phyloP scores from a whole-genome alignment of 92 coral and sea anemone genomes.

The Porites lobata region DNA sequence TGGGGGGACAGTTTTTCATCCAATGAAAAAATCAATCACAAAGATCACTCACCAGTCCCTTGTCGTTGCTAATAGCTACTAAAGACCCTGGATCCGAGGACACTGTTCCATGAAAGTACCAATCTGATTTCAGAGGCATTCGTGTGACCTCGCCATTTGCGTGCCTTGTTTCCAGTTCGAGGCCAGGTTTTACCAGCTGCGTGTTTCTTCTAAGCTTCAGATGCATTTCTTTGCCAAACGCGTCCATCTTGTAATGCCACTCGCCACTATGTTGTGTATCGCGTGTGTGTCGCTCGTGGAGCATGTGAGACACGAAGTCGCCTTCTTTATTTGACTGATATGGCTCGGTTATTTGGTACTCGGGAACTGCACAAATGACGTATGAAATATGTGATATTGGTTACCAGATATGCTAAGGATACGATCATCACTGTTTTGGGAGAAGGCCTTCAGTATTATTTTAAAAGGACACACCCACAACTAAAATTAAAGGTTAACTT shows the following conservation, averaged over 20 bases:
- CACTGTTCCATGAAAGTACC: slow-evolving; percentile 22
- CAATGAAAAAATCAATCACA: too few species aligned
- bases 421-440: too few species aligned
- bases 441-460: too few species aligned
- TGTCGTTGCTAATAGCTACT: slow-evolving; percentile 34
- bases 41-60: slow-evolving; percentile 36
- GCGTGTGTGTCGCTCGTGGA: slow-evolving; percentile 27
- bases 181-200: slow-evolving; percentile 30
- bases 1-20: too few species aligned
- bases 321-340: slow-evolving; percentile 35
- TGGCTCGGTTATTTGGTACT: slow-evolving; percentile 31
- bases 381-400: background rate
- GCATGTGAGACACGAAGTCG: slow-evolving; percentile 39
- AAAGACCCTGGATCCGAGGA: slow-evolving; percentile 31
- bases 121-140: slow-evolving; percentile 19
- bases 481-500: too few species aligned
- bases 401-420: too few species aligned
- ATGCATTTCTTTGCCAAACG: slow-evolving; percentile 41
- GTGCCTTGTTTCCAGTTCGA: slow-evolving; percentile 28
- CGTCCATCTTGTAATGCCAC: slow-evolving; percentile 33
- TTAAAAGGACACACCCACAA: too few species aligned
- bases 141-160: slow-evolving; percentile 21
- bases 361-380: slow-evolving; percentile 24
- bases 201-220: slow-evolving; percentile 40
- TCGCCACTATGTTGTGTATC: background rate